Conservation (phyloP, 1,140 invertebrate genomes). For the Zaprionus taronus region DNA sequence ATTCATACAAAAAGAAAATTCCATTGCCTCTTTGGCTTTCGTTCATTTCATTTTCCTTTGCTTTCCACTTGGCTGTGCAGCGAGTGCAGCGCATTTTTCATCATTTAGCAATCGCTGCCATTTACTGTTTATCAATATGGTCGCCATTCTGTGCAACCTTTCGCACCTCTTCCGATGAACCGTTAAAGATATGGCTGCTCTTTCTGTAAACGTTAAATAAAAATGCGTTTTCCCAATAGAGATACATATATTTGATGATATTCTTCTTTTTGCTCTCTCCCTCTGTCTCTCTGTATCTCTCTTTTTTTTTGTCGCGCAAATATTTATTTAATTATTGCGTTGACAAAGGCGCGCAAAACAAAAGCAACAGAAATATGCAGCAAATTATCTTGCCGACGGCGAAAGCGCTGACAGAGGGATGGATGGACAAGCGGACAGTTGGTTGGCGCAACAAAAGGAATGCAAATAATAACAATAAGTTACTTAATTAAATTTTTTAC, state of each 20-base stretch:
- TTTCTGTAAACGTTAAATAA: constrained; percentile 20
- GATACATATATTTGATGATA: constrained; percentile 24
- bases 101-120: constrained; percentile 61
- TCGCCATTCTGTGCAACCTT: constrained; percentile 32
- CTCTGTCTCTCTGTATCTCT: background rate
- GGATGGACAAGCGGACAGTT: background rate
- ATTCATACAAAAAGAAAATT: constrained; percentile 74
- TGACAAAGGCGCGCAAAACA: constrained; percentile 35
- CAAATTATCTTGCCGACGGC: constrained; percentile 57
- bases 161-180: background rate
- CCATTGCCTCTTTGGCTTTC: constrained; percentile 53
- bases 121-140: constrained; percentile 68
- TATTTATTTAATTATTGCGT: constrained; percentile 57
- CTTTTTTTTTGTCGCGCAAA: constrained; percentile 26
- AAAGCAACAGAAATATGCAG: constrained; percentile 47
- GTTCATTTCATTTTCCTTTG: constrained; percentile 38
- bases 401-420: background rate
- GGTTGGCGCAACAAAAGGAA: constrained; percentile 49
- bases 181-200: constrained; percentile 28
- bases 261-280: constrained; percentile 17
- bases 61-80: constrained; percentile 66
- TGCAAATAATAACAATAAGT: constrained; percentile 82
- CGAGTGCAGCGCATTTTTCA: constrained; percentile 79
- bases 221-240: constrained; percentile 26
- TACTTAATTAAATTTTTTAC: constrained; percentile 81